A percentile compares a stretch with the other conserved stretches of the same genome.
phyloP scores from a whole-genome alignment of 1,140 invertebrate species.

The Panagrolaimus sp. region DNA sequence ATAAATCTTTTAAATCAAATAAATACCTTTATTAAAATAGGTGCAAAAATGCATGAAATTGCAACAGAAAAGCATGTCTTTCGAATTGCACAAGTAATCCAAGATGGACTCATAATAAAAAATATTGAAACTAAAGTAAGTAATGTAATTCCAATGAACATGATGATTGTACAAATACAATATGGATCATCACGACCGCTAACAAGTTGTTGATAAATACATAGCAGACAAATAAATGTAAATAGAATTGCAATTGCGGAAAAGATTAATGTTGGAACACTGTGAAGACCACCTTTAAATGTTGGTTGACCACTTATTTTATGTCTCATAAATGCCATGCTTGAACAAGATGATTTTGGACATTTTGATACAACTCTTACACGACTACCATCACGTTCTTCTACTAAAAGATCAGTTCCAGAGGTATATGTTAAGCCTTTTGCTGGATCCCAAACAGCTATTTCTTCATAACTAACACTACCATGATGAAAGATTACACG shows the following conservation, averaged over 20 bases:
- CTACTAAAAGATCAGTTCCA: conserved; percentile 27
- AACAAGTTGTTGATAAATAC: conserved; percentile 44
- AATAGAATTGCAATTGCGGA: conserved; percentile 28
- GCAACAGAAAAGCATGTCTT: conserved; percentile 31
- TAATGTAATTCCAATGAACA: conserved; percentile 30
- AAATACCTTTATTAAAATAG: conserved; percentile 37
- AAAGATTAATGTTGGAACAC: conserved; percentile 33
- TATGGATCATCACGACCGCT: conserved; percentile 31
- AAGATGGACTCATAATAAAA: conserved; percentile 43
- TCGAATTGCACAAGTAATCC: conserved; percentile 36
- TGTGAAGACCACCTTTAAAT: conserved; percentile 25
- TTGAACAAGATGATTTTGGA: conserved; percentile 40
- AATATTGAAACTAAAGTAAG: conserved; percentile 37
- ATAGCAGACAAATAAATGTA: conserved; percentile 40
- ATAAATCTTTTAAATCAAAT: conserved; percentile 15
- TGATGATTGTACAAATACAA: conserved; percentile 35
- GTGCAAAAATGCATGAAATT: conserved; percentile 36
- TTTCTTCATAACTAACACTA: conserved; percentile 23
- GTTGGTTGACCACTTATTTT: conserved; percentile 25
- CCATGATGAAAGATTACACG: conserved; percentile 28
- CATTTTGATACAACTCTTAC: conserved; percentile 31
- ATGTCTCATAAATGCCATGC: conserved; percentile 17
- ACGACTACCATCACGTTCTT: conserved; percentile 41
- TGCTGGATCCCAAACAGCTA: conserved; percentile 33
- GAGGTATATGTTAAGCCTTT: conserved; percentile 37